Evolutionary conservation across 2,888 invertebrate species (phyloP).

Genomic region (Sepiola atlantica): DNA sequence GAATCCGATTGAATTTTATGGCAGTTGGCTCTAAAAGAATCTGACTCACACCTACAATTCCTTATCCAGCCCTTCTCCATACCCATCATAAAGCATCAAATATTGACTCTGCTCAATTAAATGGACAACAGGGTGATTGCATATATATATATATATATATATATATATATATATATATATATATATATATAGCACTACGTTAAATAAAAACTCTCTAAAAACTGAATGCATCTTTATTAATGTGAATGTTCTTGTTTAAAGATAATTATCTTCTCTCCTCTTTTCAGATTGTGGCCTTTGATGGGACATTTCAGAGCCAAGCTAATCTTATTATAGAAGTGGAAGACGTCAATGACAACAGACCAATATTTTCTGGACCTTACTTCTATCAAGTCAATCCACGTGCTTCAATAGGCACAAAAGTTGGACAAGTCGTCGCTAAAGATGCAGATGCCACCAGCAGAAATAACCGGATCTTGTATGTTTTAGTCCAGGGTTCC

Average conservation of each 20-base stretch:
- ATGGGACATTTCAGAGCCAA: slow-evolving; percentile 38
- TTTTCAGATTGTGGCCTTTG: slow-evolving; percentile 50
- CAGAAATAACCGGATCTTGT: slow-evolving; percentile 50
- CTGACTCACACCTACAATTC: too few species aligned
- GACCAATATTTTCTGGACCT: slow-evolving; percentile 46
- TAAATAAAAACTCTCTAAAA: too few species aligned
- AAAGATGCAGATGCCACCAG: slow-evolving; percentile 48
- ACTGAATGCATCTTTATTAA: too few species aligned
- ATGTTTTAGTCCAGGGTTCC: slow-evolving; percentile 47
- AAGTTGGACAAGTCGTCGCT: slow-evolving; percentile 48
- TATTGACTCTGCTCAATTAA: too few species aligned
- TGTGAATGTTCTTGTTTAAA: too few species aligned
- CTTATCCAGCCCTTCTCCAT: too few species aligned
- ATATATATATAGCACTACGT: not conserved
- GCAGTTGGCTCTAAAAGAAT: too few species aligned
- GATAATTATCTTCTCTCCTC: not conserved
- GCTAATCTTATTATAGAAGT: slow-evolving; percentile 47
- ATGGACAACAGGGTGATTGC: too few species aligned
- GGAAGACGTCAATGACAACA: slow-evolving; percentile 50
- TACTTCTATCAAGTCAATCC: slow-evolving; percentile 48
- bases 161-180: not conserved
- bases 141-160: not conserved
- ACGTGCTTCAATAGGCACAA: slow-evolving; percentile 39
- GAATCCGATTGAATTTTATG: too few species aligned
- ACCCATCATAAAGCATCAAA: too few species aligned